Conservation (phyloP, 2,888 invertebrate species). For the Trissolcus japonicus region DNA sequence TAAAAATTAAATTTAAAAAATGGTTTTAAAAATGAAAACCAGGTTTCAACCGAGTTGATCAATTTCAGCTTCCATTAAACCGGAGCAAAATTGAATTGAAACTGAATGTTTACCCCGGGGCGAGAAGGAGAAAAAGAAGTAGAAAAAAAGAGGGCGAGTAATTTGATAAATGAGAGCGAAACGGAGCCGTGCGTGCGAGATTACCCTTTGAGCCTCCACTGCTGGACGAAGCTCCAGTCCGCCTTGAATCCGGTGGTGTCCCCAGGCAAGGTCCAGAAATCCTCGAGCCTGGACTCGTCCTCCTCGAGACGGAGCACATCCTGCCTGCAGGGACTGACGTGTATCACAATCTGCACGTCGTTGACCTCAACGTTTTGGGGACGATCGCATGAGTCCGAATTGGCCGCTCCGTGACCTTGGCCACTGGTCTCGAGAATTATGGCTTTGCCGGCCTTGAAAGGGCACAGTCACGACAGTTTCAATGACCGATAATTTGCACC, state of each 20-base stretch:
- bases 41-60: too few relatives aligned
- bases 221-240: constrained; percentile 86
- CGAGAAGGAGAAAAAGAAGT: not conserved
- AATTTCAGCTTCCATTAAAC: too few relatives aligned
- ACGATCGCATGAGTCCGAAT: constrained; percentile 20
- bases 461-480: constrained; percentile 49
- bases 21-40: too few relatives aligned
- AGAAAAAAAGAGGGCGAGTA: not conserved
- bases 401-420: constrained; percentile 49
- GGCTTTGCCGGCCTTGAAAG: constrained; percentile 52
- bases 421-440: constrained; percentile 44
- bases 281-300: constrained; percentile 73
- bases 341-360: constrained; percentile 77
- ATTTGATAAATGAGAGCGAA: constrained; percentile 1
- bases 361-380: constrained; percentile 47
- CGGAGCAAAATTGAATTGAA: too few relatives aligned
- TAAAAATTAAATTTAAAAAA: too few relatives aligned
- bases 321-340: constrained; percentile 77
- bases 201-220: constrained; percentile 83
- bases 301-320: constrained; percentile 72
- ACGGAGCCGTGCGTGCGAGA: constrained; percentile 20
- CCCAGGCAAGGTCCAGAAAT: constrained; percentile 75
- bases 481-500: constrained; percentile 46
- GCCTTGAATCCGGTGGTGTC: constrained; percentile 78
- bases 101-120: too few relatives aligned